Evolutionary conservation across 2,888 invertebrate genomes (phyloP).

Genomic region (Oscheius sp.): DNA sequence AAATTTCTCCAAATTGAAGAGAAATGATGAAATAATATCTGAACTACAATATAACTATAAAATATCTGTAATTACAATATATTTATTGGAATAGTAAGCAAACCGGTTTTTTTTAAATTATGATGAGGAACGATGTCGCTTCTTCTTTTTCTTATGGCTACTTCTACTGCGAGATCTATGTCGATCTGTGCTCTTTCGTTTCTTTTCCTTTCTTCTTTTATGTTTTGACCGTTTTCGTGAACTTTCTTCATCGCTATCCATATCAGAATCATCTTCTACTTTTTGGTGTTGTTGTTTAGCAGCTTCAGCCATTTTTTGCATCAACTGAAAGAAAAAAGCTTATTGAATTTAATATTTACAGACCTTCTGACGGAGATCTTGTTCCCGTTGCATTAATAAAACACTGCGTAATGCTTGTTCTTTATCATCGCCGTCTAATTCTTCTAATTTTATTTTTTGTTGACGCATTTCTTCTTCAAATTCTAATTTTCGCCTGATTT

Average conservation of each 20-base stretch:
- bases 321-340: slow-evolving; percentile 10
- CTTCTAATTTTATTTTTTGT: slow-evolving; percentile 35
- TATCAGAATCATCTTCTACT: neutral
- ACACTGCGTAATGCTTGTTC: slow-evolving; percentile 51
- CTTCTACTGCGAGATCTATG: slow-evolving; percentile 11
- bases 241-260: neutral
- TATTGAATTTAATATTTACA: neutral
- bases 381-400: slow-evolving; percentile 50
- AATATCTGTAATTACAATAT: neutral
- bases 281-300: neutral
- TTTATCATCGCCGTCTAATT: slow-evolving; percentile 35
- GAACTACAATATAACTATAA: no score
- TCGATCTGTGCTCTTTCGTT: slow-evolving; percentile 2
- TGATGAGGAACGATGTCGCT: neutral
- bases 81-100: neutral
- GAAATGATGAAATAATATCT: no score
- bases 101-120: neutral
- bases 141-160: slow-evolving; percentile 28
- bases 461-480: slow-evolving; percentile 43
- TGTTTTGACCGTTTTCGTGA: neutral
- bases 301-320: slow-evolving; percentile 6
- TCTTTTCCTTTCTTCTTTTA: slow-evolving; percentile 5
- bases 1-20: no score
- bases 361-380: slow-evolving; percentile 52
- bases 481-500: slow-evolving; percentile 46